Percentiles rank a stretch among this genome's conserved stretches.
Evolutionary conservation across 2,113 vertebrate species (phyloP).

Genomic region (Jaculus jaculus): DNA sequence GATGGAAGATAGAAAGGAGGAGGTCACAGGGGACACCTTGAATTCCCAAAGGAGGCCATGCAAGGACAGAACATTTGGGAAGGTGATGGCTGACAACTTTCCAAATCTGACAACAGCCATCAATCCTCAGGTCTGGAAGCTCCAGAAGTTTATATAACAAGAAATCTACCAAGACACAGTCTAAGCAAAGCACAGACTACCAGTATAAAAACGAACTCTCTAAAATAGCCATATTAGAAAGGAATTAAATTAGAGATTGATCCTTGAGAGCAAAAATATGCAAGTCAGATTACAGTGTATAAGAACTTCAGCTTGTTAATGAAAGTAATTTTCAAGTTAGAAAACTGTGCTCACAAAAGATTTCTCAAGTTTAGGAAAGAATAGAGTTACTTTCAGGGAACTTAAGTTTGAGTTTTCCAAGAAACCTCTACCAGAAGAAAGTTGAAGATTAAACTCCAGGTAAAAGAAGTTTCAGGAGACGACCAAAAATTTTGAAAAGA

Average conservation of each 20-base stretch:
- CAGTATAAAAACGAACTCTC: not conserved
- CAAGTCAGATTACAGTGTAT: not conserved
- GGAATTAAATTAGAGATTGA: not conserved
- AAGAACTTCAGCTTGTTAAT: not conserved
- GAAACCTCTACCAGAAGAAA: not conserved
- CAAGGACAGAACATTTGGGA: not conserved
- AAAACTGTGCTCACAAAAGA: not conserved
- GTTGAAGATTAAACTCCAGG: not conserved
- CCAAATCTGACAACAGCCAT: not conserved
- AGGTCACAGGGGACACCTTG: not conserved
- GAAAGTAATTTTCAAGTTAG: not conserved
- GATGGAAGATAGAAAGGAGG: not conserved
- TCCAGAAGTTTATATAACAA: not conserved
- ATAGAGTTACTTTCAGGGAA: not conserved
- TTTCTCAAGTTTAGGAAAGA: slow-evolving; percentile 8
- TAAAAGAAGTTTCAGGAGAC: not conserved
- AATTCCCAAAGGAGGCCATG: not conserved
- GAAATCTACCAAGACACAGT: not conserved
- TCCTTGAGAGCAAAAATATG: not conserved
- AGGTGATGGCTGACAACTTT: not conserved
- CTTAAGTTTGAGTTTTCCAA: not conserved
- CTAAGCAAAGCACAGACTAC: not conserved
- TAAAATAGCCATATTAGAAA: not conserved
- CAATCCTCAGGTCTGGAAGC: not conserved
- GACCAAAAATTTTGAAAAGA: not conserved